Evolutionary conservation across 1,140 invertebrate genomes (phyloP).

Genomic region (Drosophila arizonae): DNA sequence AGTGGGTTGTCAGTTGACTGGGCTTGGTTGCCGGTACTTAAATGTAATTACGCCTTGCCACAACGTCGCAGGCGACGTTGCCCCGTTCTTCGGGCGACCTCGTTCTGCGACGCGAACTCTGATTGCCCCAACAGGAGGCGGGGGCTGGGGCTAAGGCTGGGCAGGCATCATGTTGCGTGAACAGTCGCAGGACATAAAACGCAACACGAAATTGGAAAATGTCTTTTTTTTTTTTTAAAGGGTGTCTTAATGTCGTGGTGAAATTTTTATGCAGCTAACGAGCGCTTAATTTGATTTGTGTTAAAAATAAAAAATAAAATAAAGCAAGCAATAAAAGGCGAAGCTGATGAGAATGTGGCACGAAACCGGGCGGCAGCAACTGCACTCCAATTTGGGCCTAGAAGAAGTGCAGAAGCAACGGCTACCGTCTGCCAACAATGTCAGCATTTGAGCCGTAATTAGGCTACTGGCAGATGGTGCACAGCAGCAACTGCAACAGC

Average conservation of each 20-base stretch:
- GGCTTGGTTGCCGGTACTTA: conserved; percentile 64
- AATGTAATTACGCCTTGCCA: conserved; percentile 69
- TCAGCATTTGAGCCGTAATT: conserved; percentile 72
- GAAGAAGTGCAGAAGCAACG: conserved; percentile 46
- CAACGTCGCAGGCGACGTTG: conserved; percentile 27
- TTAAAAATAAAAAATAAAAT: conserved; percentile 17
- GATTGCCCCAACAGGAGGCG: conserved; percentile 22
- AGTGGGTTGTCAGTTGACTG: conserved; percentile 48
- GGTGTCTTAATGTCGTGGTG: conserved; percentile 61
- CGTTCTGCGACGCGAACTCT: conserved; percentile 71
- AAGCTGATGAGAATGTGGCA: conserved; percentile 66
- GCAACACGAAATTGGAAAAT: conserved; percentile 14
- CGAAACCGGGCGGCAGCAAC: conserved; percentile 30
- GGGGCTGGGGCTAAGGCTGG: not conserved
- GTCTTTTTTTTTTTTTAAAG: conserved; percentile 33
- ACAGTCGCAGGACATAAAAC: conserved; percentile 26
- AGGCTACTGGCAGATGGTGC: conserved; percentile 66
- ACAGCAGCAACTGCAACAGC: conserved; percentile 1
- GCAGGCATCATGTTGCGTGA: conserved; percentile 6
- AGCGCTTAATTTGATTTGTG: conserved; percentile 74
- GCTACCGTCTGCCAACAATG: conserved; percentile 65
- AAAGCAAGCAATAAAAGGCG: not conserved
- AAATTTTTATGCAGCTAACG: conserved; percentile 66
- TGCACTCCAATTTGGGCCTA: conserved; percentile 27
- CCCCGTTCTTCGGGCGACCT: conserved; percentile 62